Percentiles rank a stretch among this genome's conserved stretches.
Evolutionary conservation across 2,888 invertebrate species (phyloP).

Genomic region (Fragum fragum): DNA sequence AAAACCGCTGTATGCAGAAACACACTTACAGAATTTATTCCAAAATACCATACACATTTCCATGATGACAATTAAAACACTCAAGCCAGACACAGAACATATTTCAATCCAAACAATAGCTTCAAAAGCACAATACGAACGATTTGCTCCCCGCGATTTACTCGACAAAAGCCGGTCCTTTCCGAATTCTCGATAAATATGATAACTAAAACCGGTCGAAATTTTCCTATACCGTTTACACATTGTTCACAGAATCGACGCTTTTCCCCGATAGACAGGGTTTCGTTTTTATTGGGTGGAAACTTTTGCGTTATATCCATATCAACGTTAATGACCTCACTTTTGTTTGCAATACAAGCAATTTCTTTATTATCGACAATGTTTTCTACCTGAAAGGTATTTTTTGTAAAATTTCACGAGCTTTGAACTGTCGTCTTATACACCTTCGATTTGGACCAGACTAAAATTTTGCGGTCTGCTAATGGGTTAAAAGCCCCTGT

Average conservation of each 20-base stretch:
- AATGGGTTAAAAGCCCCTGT: no score
- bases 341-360: no score
- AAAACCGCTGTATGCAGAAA: no score
- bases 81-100: not conserved
- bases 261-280: not conserved
- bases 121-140: not conserved
- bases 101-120: not conserved
- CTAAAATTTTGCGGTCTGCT: no score
- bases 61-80: not conserved
- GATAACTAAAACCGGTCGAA: constrained; percentile 17
- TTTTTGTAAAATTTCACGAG: no score
- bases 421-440: no score
- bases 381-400: no score
- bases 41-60: not conserved
- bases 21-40: not conserved
- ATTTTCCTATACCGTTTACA: constrained; percentile 18
- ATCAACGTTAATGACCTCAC: no score
- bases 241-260: not conserved
- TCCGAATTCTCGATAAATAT: constrained; percentile 4
- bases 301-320: no score
- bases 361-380: no score
- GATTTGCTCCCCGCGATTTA: not conserved
- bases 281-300: not conserved
- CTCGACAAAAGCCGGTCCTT: not conserved
- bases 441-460: no score